Evolutionary conservation across 2,797 vertebrate genomes (phyloP).

Genomic region (Ptychadena robeensis): DNA sequence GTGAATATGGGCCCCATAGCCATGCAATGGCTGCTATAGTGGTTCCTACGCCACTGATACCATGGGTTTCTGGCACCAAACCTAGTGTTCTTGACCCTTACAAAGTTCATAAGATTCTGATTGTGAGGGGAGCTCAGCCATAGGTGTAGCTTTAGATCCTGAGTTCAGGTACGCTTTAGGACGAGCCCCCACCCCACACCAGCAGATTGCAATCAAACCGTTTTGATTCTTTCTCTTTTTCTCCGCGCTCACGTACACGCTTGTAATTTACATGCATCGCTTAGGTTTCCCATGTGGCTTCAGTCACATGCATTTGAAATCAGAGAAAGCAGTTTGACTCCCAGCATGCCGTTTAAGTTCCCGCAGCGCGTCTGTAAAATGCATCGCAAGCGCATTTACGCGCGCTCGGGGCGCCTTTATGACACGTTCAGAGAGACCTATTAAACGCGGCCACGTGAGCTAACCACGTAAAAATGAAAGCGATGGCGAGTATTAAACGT

Average conservation of each 20-base stretch:
- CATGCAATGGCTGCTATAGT: too few species aligned
- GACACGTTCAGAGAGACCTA: neutral
- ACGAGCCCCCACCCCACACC: neutral
- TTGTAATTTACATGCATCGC: neutral
- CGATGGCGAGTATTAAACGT: too few species aligned
- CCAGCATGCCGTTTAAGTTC: neutral
- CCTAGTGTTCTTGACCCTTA: too few species aligned
- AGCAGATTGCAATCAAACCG: neutral
- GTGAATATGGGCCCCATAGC: too few species aligned
- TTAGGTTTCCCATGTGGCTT: neutral
- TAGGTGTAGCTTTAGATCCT: too few species aligned
- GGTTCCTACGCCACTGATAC: too few species aligned
- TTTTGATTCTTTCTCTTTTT: too few species aligned
- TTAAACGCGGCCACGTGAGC: neutral
- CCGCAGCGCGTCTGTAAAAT: neutral
- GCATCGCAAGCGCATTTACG: neutral
- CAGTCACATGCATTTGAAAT: neutral
- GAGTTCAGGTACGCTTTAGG: too few species aligned
- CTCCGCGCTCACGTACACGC: neutral
- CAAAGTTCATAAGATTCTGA: too few species aligned
- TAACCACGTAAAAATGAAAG: neutral
- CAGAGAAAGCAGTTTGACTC: neutral
- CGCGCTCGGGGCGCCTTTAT: neutral
- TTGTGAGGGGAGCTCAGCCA: too few species aligned
- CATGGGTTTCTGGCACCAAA: too few species aligned